Evolutionary conservation across 2,888 invertebrate species (phyloP).

Genomic region (Onchidella celtica): DNA sequence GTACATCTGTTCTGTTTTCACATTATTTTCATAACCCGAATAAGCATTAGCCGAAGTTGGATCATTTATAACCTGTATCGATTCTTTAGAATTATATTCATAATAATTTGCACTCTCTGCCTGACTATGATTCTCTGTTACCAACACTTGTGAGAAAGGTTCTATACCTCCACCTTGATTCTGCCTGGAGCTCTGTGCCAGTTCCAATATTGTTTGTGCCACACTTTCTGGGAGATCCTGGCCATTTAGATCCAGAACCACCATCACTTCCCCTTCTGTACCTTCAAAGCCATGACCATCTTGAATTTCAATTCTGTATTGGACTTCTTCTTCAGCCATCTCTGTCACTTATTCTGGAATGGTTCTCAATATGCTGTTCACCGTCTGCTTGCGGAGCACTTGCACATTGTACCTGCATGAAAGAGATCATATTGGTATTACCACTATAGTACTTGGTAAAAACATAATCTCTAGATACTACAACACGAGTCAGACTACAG

Average conservation of each 20-base stretch:
- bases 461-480: too few species aligned
- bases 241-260: constrained; percentile 43
- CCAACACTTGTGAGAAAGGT: background rate
- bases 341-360: too few species aligned
- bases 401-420: too few species aligned
- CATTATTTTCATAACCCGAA: background rate
- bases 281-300: constrained; percentile 14
- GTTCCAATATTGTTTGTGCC: constrained; percentile 31
- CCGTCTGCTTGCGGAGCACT: too few species aligned
- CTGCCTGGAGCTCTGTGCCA: constrained; percentile 28
- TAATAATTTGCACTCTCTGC: background rate
- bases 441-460: too few species aligned
- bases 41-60: background rate
- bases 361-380: too few species aligned
- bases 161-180: background rate
- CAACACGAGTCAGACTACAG: too few species aligned
- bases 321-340: constrained; percentile 32
- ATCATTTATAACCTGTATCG: too few species aligned
- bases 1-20: background rate
- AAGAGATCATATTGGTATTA: too few species aligned
- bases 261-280: constrained; percentile 31
- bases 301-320: constrained; percentile 47
- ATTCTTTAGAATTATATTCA: constrained; percentile 7
- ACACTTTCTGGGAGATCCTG: constrained; percentile 40
- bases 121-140: constrained; percentile 5